phyloP scores from a whole-genome alignment of 2,888 invertebrate genomes.

The Trimorus sp. region DNA sequence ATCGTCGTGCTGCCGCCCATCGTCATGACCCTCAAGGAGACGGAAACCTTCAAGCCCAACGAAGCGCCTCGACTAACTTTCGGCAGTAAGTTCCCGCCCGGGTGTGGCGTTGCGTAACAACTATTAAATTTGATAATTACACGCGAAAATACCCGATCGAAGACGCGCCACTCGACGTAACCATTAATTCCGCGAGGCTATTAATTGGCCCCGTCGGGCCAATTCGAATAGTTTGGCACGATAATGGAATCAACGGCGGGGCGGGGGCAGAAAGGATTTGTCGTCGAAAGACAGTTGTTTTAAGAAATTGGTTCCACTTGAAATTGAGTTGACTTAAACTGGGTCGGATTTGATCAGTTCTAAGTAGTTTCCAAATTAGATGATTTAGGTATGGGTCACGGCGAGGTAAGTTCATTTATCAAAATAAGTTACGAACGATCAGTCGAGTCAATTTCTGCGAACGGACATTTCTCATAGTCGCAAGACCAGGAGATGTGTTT shows the following conservation, averaged over 20 bases:
- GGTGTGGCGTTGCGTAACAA: constrained; percentile 50
- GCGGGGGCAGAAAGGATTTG: constrained; percentile 31
- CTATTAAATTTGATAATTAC: constrained; percentile 59
- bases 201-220: constrained; percentile 57
- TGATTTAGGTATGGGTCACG: constrained; percentile 20
- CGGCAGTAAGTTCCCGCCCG: constrained; percentile 74
- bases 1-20: constrained; percentile 96
- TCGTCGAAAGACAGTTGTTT: constrained; percentile 49
- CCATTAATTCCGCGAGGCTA: constrained; percentile 49
- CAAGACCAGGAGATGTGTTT: no score
- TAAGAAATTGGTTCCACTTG: constrained; percentile 44
- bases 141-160: constrained; percentile 48
- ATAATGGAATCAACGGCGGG: constrained; percentile 42
- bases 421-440: neutral
- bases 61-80: constrained; percentile 80
- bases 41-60: constrained; percentile 78
- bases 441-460: constrained; percentile 15
- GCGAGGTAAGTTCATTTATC: constrained; percentile 15
- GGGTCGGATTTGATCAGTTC: constrained; percentile 34
- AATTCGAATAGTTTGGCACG: constrained; percentile 48
- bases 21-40: constrained; percentile 89
- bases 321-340: constrained; percentile 47
- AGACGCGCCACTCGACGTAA: constrained; percentile 37
- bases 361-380: constrained; percentile 34
- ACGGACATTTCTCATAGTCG: no score